Conservation (phyloP, 2,888 invertebrate genomes). For the Ectemnius lituratus region DNA sequence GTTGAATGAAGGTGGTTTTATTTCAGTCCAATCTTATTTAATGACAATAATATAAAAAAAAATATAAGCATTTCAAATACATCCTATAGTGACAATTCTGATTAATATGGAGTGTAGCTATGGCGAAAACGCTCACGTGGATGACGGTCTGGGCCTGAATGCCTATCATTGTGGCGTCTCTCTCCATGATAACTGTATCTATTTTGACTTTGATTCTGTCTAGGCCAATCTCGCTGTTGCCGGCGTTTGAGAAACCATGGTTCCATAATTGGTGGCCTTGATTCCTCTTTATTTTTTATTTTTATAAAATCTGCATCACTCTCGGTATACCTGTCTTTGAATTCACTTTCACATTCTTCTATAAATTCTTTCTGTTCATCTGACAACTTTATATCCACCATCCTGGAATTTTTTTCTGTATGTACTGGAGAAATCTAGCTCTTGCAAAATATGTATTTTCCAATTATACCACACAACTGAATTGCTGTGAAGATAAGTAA, state of each 20-base stretch:
- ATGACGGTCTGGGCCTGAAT: conserved; percentile 50
- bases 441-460: conserved; percentile 2
- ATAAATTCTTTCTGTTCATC: conserved; percentile 82
- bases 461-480: not conserved
- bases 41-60: no score
- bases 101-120: conserved; percentile 48
- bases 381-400: conserved; percentile 79
- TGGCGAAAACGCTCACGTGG: conserved; percentile 47
- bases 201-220: conserved; percentile 56
- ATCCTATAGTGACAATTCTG: no score
- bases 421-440: conserved; percentile 41
- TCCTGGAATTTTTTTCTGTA: not conserved
- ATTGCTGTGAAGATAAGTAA: not conserved
- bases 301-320: conserved; percentile 82
- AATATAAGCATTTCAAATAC: no score
- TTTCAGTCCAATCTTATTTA: no score
- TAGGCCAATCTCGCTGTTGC: conserved; percentile 57
- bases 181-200: conserved; percentile 55
- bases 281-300: conserved; percentile 75
- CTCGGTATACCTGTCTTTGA: conserved; percentile 82
- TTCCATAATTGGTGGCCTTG: conserved; percentile 81
- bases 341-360: conserved; percentile 82
- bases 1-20: no score
- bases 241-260: conserved; percentile 78
- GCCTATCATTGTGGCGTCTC: conserved; percentile 55